Evolutionary conservation across 2,888 invertebrate species (phyloP).

Genomic region (Diarsia mendica): DNA sequence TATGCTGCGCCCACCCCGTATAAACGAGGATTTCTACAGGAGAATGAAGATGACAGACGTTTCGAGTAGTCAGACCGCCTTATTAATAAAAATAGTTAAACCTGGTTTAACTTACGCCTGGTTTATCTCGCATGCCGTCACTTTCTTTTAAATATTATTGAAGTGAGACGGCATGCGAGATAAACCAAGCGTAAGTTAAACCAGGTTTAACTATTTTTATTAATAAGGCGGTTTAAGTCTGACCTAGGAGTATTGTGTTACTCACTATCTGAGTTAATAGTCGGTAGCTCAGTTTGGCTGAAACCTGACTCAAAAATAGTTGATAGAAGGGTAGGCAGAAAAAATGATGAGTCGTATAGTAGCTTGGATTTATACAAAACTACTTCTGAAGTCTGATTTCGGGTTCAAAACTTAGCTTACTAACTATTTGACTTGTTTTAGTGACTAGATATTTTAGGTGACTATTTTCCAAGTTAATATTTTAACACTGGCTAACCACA

Average conservation of each 20-base stretch:
- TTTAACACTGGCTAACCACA: not conserved
- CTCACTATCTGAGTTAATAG: not conserved
- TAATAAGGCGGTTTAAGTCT: too few relatives aligned
- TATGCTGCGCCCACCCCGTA: not conserved
- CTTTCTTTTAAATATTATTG: too few relatives aligned
- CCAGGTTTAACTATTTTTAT: too few relatives aligned
- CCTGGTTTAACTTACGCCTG: too few relatives aligned
- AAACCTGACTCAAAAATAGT: not conserved
- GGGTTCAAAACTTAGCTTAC: not conserved
- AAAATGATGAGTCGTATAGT: not conserved
- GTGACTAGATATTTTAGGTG: not conserved
- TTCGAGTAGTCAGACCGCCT: not conserved
- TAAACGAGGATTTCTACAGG: not conserved
- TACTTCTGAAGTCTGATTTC: not conserved
- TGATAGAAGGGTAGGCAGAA: not conserved
- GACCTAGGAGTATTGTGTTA: not conserved
- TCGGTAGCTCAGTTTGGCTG: not conserved
- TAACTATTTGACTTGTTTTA: too few relatives aligned
- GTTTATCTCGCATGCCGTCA: too few relatives aligned
- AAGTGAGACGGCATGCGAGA: too few relatives aligned
- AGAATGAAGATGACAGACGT: not conserved
- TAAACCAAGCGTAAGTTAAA: too few relatives aligned
- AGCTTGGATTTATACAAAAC: not conserved
- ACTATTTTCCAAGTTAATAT: not conserved
- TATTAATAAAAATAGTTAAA: too few relatives aligned